phyloP scores from a whole-genome alignment of 2,113 vertebrate genomes.

The Tenrec ecaudatus region DNA sequence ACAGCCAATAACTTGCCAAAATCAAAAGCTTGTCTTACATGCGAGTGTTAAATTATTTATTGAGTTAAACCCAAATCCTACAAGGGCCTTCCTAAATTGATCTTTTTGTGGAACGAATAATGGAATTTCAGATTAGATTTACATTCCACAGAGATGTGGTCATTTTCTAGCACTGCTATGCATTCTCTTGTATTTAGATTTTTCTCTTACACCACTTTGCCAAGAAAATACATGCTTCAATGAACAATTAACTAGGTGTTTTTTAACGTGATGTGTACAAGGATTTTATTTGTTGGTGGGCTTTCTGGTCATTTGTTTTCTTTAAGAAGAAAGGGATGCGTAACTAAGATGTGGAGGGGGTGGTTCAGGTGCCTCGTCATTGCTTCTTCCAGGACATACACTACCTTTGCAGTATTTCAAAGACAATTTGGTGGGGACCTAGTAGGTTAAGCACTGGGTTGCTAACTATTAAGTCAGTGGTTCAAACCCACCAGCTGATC shows the following conservation, averaged over 20 bases:
- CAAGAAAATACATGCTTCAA: background rate
- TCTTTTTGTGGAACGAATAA: constrained; percentile 47
- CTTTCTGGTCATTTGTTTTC: background rate
- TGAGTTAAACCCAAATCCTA: constrained; percentile 69
- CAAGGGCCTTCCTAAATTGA: constrained; percentile 56
- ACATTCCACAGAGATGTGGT: constrained; percentile 56
- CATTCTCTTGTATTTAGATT: constrained; percentile 33
- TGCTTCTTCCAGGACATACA: background rate
- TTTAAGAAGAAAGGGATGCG: constrained; percentile 39
- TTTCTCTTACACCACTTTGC: constrained; percentile 28
- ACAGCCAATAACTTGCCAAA: constrained; percentile 42
- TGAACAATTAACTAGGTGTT: background rate
- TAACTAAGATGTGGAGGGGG: background rate
- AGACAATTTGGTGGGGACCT: too few relatives aligned
- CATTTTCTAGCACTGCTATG: constrained; percentile 48
- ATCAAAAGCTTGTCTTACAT: constrained; percentile 52
- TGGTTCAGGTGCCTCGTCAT: background rate
- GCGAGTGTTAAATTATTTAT: constrained; percentile 54
- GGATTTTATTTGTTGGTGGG: background rate
- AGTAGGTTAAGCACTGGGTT: too few relatives aligned
- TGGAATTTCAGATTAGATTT: constrained; percentile 62
- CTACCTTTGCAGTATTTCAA: background rate
- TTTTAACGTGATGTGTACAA: background rate
- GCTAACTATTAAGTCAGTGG: too few relatives aligned
- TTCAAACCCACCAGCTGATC: too few relatives aligned